Base-by-base conservation (phyloP, 2,888 invertebrate genomes). In the Phyllotreta cruciferae region DNA sequence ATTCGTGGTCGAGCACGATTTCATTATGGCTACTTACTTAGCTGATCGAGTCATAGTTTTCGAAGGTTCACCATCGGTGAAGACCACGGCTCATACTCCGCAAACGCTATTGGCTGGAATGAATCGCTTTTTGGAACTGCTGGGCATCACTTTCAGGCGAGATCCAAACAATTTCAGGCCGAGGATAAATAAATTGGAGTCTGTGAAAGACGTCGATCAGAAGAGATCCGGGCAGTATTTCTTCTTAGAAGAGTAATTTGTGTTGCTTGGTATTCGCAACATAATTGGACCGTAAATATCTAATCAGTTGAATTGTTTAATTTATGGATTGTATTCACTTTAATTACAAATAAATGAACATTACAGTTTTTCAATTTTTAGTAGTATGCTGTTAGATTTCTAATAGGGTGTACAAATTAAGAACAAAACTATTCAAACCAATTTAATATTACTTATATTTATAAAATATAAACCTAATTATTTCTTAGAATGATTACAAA, bases 1-100 rank as follows among this genome's bases (percentile, higher is more conserved):
- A 8, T 99, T 99, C 81, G 93, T 99, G 10, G 99, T 99, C 1
- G 99, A 99, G 88, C 99, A 99, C 90, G 98, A 99, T 85, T 99
- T 99, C 82, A 99, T 99, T 71, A 99, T 99, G 99, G 98, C 98
- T 10, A 99, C 99, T 0, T 99, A 99, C 82, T 86, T 97, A 67
- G 96, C 98, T 0, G 99, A 99, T 81, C 88, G 98, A 45, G 99
- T 99, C 2, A 97, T 99, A 71, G 98, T 99, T 53, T 98, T 99
- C 80, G 98, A 98, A 78, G 99, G 99, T 52, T 83, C 84, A 45
- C 98, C 99, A 0, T 97, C 98, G 0, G 87, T 96, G 0, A 82
- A 89, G 64, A 95, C 98, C 1, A 87, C 87, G 0, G 99, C 99
- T 0, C 94, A 94, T 78, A 87, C 92, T 73, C 99, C 99, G 0